These are phyloP conservation scores for Triops cancriformis DNA, from an alignment of 1,140 invertebrate species.

Conservation along the genomic window DNA sequence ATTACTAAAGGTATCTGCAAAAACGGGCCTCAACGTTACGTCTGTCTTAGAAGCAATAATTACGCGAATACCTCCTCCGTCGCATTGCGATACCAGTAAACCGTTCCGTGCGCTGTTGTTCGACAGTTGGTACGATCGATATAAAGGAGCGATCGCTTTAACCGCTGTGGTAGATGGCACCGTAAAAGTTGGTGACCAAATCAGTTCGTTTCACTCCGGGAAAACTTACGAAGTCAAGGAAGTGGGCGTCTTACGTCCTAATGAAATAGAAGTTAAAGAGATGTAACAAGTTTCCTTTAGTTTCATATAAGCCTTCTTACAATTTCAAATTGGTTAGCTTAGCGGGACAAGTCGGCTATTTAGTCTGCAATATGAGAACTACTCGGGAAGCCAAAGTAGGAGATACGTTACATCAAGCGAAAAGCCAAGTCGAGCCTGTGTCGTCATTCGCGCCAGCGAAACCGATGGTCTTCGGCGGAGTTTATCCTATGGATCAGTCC, in stretches of 20 bases:
- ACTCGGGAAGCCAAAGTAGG: constrained; percentile 71
- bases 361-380: constrained; percentile 71
- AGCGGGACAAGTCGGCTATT: constrained; percentile 71
- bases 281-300: constrained; percentile 49
- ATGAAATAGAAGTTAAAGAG: constrained; percentile 55
- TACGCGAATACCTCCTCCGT: constrained; percentile 65
- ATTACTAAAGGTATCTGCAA: constrained; percentile 66
- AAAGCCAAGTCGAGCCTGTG: constrained; percentile 49
- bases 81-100: constrained; percentile 42
- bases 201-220: constrained; percentile 53
- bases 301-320: constrained; percentile 7
- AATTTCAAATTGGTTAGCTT: constrained; percentile 42
- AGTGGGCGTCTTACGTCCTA: constrained; percentile 70
- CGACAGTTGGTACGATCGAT: constrained; percentile 89
- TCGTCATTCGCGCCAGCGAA: constrained; percentile 58
- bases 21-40: constrained; percentile 70
- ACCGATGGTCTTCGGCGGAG: constrained; percentile 89
- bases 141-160: constrained; percentile 71
- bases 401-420: constrained; percentile 64
- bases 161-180: constrained; percentile 68
- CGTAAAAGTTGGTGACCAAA: constrained; percentile 56
- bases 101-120: constrained; percentile 76
- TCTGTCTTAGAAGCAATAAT: constrained; percentile 68
- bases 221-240: constrained; percentile 70
- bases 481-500: constrained; percentile 86